phyloP scores from a whole-genome alignment of 92 coral and sea anemone genomes.

The Pocillopora grandis region DNA sequence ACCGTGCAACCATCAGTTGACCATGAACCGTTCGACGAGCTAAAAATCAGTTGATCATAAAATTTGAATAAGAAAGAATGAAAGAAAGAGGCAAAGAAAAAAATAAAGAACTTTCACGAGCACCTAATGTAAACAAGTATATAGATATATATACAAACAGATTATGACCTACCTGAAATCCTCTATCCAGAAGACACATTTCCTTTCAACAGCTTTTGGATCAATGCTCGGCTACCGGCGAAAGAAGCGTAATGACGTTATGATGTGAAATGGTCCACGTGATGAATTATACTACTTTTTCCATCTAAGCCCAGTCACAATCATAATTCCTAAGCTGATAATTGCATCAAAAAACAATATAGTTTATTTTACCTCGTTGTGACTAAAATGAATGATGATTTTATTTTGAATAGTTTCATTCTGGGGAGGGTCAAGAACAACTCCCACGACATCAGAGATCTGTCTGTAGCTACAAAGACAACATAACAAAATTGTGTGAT shows the following conservation, averaged over 20 bases:
- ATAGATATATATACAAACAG: background rate
- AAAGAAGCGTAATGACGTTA: background rate
- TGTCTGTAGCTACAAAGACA: background rate
- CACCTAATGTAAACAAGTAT: background rate
- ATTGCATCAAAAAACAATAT: too few species aligned
- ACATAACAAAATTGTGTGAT: background rate
- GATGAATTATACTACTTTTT: background rate
- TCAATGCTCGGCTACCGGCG: background rate
- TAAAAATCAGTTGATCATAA: too few species aligned
- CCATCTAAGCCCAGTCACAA: background rate
- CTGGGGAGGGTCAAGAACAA: too few species aligned
- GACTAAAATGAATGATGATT: too few species aligned
- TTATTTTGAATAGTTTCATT: too few species aligned
- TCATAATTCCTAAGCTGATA: background rate
- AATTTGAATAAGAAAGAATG: too few species aligned
- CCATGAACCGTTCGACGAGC: too few species aligned
- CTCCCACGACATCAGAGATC: constrained; percentile 19
- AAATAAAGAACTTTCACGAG: background rate
- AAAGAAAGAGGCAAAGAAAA: background rate
- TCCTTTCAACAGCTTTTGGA: background rate
- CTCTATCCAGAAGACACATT: constrained; percentile 36
- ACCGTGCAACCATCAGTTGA: too few species aligned
- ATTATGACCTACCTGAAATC: background rate
- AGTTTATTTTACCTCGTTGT: constrained; percentile 8
- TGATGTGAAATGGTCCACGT: background rate